Conservation (phyloP, 2,888 invertebrate species). For the Drosophila leonis region DNA sequence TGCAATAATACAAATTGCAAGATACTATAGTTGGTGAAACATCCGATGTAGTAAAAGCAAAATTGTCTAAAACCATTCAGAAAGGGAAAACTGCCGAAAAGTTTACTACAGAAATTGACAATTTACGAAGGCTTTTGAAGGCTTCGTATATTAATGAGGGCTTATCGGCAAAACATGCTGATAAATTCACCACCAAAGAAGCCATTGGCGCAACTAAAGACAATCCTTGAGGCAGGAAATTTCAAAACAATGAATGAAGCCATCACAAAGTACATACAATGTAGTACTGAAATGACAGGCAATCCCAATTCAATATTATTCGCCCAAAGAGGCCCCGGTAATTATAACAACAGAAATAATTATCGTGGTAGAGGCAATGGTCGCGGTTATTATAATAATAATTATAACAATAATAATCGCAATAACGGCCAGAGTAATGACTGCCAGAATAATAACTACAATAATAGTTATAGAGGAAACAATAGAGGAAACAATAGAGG, state of each 20-base stretch:
- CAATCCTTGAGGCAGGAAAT: not conserved
- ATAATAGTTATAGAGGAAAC: not conserved
- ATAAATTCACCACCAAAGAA: not conserved
- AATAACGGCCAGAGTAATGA: not conserved
- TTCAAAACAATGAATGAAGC: not conserved
- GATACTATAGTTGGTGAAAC: no score
- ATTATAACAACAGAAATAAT: not conserved
- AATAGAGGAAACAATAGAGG: not conserved
- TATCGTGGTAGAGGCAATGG: not conserved
- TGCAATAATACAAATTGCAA: no score
- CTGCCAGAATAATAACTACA: not conserved
- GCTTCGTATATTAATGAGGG: not conserved
- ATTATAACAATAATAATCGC: not conserved
- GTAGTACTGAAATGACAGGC: not conserved
- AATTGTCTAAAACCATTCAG: no score
- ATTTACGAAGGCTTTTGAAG: not conserved
- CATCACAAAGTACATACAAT: not conserved
- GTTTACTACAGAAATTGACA: not conserved
- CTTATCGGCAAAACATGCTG: not conserved
- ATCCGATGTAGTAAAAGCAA: no score
- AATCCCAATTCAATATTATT: not conserved
- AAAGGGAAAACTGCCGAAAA: not conserved
- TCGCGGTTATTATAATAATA: not conserved
- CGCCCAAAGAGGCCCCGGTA: not conserved
- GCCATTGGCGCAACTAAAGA: not conserved